phyloP scores from a whole-genome alignment of 2,888 invertebrate genomes.

The Dichetophora obliterata region DNA sequence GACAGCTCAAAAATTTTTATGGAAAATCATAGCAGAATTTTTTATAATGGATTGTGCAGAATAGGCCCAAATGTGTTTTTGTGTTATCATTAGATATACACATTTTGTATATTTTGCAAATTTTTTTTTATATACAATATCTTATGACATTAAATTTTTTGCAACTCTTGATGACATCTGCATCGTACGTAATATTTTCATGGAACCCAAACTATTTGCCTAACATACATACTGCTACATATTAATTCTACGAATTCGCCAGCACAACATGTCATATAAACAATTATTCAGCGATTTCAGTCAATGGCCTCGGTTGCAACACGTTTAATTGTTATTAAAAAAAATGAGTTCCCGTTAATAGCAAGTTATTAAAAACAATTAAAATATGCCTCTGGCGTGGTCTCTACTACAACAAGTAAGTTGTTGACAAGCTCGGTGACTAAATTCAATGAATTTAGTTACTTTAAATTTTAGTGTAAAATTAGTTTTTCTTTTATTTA shows the following conservation, averaged over 20 bases:
- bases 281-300: not conserved
- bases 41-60: too few species aligned
- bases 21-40: too few species aligned
- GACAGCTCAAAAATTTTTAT: too few species aligned
- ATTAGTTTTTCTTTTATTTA: not conserved
- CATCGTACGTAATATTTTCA: too few species aligned
- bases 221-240: too few species aligned
- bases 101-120: not conserved
- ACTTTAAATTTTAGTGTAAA: not conserved
- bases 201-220: too few species aligned
- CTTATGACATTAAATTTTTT: not conserved
- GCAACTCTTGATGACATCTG: too few species aligned
- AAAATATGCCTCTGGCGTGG: not conserved
- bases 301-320: constrained; percentile 13
- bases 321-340: not conserved
- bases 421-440: not conserved
- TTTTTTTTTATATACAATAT: not conserved
- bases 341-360: not conserved
- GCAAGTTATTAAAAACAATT: constrained; percentile 15
- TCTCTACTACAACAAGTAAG: not conserved
- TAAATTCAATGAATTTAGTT: not conserved
- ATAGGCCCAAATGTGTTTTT: too few species aligned
- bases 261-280: not conserved
- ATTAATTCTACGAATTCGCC: too few species aligned
- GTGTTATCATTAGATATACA: too few species aligned